A percentile compares a stretch with the other conserved stretches of the same genome.
Conservation (phyloP, 64 coral and sea anemone species). For the Stichodactyla helianthus region DNA sequence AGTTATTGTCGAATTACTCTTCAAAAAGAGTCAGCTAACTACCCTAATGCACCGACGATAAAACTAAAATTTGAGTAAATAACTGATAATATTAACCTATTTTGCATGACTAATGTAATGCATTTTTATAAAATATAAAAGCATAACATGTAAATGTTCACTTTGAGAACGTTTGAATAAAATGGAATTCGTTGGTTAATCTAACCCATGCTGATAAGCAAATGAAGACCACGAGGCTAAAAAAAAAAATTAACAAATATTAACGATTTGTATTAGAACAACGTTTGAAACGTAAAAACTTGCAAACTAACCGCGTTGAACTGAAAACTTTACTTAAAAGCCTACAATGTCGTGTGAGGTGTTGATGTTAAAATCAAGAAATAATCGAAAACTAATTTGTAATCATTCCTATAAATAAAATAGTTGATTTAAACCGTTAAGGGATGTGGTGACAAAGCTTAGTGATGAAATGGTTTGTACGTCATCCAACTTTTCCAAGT, state of each 20-base stretch:
- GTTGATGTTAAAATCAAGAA: neutral
- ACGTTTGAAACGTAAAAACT: neutral
- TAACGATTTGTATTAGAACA: too few species aligned
- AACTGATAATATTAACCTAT: neutral
- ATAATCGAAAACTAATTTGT: neutral
- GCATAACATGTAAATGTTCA: neutral
- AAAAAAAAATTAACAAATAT: neutral
- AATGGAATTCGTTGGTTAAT: too few species aligned
- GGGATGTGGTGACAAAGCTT: neutral
- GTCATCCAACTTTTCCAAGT: neutral
- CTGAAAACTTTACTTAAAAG: neutral
- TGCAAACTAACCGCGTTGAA: neutral
- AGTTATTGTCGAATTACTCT: too few species aligned
- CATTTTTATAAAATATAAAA: neutral
- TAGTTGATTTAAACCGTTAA: neutral
- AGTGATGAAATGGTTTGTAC: neutral
- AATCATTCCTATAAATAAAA: neutral
- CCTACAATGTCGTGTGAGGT: neutral
- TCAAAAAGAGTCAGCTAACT: too few species aligned
- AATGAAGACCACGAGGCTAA: neutral
- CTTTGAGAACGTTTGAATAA: neutral
- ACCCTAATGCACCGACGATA: neutral
- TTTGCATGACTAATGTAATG: neutral
- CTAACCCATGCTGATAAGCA: too few species aligned
- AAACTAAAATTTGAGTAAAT: neutral